Base-by-base conservation (phyloP, 2,888 invertebrate genomes). In the Lagria hirta region DNA sequence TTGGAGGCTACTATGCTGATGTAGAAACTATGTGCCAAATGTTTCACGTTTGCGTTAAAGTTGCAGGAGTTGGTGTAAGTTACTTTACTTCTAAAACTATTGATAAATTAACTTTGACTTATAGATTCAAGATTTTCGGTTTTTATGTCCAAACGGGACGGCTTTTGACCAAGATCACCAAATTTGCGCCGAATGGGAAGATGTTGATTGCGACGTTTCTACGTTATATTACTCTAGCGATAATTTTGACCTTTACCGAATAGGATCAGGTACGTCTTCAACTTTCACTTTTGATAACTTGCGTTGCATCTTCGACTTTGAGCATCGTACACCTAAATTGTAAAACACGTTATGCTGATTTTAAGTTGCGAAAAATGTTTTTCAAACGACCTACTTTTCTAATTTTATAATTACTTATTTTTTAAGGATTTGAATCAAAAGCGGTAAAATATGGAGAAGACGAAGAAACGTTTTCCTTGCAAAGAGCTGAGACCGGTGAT, bases 111-210 rank as follows among this genome's bases (percentile, higher is more conserved):
- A n/a, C n/a, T n/a, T n/a, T n/a, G n/a, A n/a, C n/a, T n/a, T n/a
- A 2, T 62, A 83, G 83, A 73, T 87, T 45, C 80, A 86, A 69
- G 87, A 88, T 74, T 88, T 84, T 77, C 82, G 89, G 64, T 92
- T 92, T 75, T 80, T 90, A 67, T 92, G 91, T 65, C 91, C 91
- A 20, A 91, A 92, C 58, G 87, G 88, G 56, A 92, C 92, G 1
- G 83, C 90, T 53, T 93, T 93, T 74, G 91, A 93, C 72, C 91
- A 92, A 69, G 90, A 91, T 68, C 88, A 89, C 43, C 89, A 91
- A 73, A 92, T 91, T 13, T 93, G 92, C 69, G 92, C 92, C 28
- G 87, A 91, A 62, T 90, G 90, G 86, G 89, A 88, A 51, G 91
- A 92, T 68, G 86, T 92, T 1, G 90, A 90, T 64, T 93, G 93